phyloP scores from a whole-genome alignment of 2,113 vertebrate species.

The Larimichthys polyactis region DNA sequence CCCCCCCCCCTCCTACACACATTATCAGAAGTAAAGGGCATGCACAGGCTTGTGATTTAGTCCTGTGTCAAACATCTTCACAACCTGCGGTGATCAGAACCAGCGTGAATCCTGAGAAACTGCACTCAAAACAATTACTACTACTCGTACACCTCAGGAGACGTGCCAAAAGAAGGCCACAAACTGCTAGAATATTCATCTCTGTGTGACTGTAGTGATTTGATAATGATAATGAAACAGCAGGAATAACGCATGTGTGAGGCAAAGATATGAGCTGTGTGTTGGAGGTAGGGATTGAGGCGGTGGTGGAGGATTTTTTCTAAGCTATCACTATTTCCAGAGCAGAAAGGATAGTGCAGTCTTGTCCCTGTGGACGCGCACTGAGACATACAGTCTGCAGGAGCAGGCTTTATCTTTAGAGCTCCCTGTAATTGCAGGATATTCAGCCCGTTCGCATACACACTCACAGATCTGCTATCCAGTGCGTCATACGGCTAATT shows the following conservation, averaged over 20 bases:
- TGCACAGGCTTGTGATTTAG: conserved; percentile 16
- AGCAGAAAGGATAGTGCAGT: conserved; percentile 49
- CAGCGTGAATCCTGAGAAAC: not conserved
- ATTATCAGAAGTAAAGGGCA: conserved; percentile 13
- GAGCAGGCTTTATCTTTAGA: conserved; percentile 67
- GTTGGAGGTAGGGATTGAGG: conserved; percentile 4
- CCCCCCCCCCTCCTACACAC: conserved; percentile 16
- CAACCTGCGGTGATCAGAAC: conserved; percentile 3
- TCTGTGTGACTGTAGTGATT: not conserved
- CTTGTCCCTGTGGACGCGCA: conserved; percentile 60
- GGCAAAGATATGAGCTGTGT: not conserved
- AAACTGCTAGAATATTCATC: not conserved
- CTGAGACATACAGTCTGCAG: conserved; percentile 72
- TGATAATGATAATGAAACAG: conserved; percentile 1
- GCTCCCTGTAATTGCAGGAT: conserved; percentile 76
- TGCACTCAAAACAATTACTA: not conserved
- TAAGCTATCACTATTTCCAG: conserved; percentile 48
- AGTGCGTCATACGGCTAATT: conserved; percentile 71
- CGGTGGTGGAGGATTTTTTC: conserved; percentile 21
- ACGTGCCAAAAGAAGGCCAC: not conserved
- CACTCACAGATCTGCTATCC: conserved; percentile 54
- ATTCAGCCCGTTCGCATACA: conserved; percentile 67
- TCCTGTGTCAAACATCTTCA: conserved; percentile 2
- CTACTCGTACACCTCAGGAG: not conserved
- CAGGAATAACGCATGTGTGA: conserved; percentile 6